Conservation (phyloP, 2,797 vertebrate genomes). For the Heliangelus exortis region DNA sequence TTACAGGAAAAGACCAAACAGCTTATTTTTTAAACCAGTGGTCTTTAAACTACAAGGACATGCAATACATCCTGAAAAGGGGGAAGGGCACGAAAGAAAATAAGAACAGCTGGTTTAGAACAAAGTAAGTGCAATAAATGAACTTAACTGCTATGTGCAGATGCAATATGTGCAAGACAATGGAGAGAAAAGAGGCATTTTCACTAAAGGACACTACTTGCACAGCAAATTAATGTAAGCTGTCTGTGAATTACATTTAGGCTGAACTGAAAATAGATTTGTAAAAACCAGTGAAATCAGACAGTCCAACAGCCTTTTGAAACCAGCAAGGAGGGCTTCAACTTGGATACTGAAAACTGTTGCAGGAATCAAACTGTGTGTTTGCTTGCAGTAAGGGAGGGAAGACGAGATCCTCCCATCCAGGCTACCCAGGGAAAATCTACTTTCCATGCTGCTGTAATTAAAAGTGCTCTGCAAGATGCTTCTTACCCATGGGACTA, state of each 20-base stretch:
- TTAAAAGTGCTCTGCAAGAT: neutral
- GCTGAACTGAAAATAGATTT: rapidly evolving
- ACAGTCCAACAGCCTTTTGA: neutral
- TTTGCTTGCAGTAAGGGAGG: neutral
- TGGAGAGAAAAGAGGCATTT: neutral
- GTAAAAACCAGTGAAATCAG: neutral
- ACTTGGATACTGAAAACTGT: neutral
- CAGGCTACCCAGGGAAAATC: neutral
- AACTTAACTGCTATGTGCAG: neutral
- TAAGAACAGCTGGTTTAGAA: neutral
- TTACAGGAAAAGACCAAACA: neutral
- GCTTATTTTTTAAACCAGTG: conserved; percentile 14
- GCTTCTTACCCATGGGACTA: neutral
- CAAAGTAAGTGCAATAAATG: neutral
- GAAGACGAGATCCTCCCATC: neutral
- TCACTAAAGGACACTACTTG: neutral
- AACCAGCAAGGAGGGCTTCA: neutral
- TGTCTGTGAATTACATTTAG: neutral
- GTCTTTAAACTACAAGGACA: neutral
- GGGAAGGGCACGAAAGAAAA: neutral
- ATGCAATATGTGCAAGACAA: neutral
- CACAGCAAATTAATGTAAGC: neutral
- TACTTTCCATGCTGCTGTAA: neutral
- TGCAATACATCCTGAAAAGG: neutral
- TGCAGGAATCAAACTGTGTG: neutral